phyloP scores from a whole-genome alignment of 2,113 vertebrate species.

The Paedocypris sp. region DNA sequence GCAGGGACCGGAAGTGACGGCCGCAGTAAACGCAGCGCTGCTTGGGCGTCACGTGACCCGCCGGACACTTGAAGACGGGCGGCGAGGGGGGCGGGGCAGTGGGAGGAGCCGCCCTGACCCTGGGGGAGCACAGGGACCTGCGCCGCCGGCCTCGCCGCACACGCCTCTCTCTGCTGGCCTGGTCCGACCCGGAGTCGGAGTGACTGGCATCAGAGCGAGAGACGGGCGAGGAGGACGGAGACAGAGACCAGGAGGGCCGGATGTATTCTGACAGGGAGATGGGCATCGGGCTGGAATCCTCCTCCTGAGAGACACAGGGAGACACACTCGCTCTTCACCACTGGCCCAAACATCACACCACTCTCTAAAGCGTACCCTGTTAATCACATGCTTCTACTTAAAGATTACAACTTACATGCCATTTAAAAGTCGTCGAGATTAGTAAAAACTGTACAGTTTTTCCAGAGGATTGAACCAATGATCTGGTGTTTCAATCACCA shows the following conservation, averaged over 20 bases:
- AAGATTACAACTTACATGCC: too few relatives aligned
- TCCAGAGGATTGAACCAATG: too few relatives aligned
- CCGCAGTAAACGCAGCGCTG: conserved; percentile 64
- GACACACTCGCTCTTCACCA: not conserved
- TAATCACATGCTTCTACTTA: too few relatives aligned
- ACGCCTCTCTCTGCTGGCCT: conserved; percentile 28
- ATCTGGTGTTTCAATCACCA: too few relatives aligned
- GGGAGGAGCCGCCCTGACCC: conserved; percentile 35
- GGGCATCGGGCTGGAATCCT: conserved; percentile 47
- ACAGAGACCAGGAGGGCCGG: conserved; percentile 68
- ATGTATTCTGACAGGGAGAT: conserved; percentile 53
- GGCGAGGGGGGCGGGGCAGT: conserved; percentile 32
- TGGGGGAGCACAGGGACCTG: conserved; percentile 1
- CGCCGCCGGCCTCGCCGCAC: conserved; percentile 49
- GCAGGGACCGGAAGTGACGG: conserved; percentile 61
- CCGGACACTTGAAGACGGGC: conserved; percentile 54
- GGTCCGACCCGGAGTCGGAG: conserved; percentile 52
- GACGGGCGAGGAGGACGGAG: conserved; percentile 61
- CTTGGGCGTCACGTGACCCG: conserved; percentile 41
- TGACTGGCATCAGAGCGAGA: conserved; percentile 64
- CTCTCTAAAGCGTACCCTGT: too few relatives aligned
- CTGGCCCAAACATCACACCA: too few relatives aligned
- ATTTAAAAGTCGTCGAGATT: too few relatives aligned
- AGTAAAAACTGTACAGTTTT: too few relatives aligned
- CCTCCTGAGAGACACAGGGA: conserved; percentile 46